phyloP scores from a whole-genome alignment of 2,888 invertebrate species.

The Salticus scenicus region DNA sequence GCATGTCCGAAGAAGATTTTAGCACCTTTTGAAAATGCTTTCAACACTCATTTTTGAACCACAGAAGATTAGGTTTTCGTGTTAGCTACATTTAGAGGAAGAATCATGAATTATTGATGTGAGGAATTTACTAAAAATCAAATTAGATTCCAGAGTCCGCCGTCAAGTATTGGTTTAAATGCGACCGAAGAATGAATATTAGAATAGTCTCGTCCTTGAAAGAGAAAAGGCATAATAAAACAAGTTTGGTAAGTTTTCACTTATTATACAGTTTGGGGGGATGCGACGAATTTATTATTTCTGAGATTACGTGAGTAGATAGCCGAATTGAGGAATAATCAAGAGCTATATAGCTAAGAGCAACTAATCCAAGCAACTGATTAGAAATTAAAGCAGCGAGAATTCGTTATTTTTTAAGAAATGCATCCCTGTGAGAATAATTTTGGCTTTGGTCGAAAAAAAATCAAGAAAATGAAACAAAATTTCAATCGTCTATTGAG shows the following conservation, averaged over 20 bases:
- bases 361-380: constrained; percentile 35
- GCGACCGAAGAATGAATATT: constrained; percentile 39
- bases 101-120: constrained; percentile 54
- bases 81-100: constrained; percentile 46
- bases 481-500: too few species aligned
- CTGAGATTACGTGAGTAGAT: constrained; percentile 61
- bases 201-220: constrained; percentile 60
- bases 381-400: constrained; percentile 64
- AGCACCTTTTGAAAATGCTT: constrained; percentile 61
- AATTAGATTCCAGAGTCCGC: constrained; percentile 44
- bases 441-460: too few species aligned
- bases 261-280: constrained; percentile 63
- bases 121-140: constrained; percentile 44
- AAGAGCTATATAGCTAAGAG: constrained; percentile 37
- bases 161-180: constrained; percentile 56
- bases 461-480: too few species aligned
- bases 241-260: constrained; percentile 69
- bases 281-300: constrained; percentile 68
- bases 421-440: too few species aligned
- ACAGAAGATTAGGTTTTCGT: constrained; percentile 47
- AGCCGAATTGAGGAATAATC: constrained; percentile 58
- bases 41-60: constrained; percentile 58
- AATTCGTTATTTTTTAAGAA: neutral
- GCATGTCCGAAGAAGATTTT: constrained; percentile 46
- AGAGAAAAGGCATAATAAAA: constrained; percentile 63